These are phyloP conservation scores for Platycnemis pennipes DNA, from an alignment of 2,888 invertebrate genomes.

Conservation along the genomic window DNA sequence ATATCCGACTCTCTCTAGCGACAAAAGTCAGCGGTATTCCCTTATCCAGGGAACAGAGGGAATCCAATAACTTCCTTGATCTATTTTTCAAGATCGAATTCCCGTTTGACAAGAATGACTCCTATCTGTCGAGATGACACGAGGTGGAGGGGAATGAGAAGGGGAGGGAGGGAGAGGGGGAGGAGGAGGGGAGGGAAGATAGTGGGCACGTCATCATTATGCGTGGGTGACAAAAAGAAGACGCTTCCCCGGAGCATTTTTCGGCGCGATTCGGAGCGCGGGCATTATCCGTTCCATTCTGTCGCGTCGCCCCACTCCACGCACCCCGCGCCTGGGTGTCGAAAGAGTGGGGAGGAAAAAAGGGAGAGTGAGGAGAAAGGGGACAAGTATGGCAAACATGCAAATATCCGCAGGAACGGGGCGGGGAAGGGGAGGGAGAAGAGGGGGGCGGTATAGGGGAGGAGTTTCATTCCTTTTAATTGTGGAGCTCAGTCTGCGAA, in stretches of 20 bases:
- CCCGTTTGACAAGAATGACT: slow-evolving; percentile 3
- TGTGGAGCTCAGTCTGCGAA: slow-evolving; percentile 32
- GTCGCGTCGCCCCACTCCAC: not conserved
- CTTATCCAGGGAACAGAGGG: no score
- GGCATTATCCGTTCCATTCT: not conserved
- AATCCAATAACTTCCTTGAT: no score
- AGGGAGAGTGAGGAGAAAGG: not conserved
- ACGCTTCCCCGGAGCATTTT: not conserved
- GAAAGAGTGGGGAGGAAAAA: not conserved
- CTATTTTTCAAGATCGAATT: not conserved
- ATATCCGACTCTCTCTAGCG: no score
- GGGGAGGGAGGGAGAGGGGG: not conserved
- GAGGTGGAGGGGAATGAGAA: not conserved
- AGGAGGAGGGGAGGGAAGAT: not conserved
- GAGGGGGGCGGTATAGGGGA: not conserved
- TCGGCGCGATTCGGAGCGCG: not conserved
- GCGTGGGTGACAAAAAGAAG: not conserved
- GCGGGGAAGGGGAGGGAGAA: no score
- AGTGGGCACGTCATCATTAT: not conserved
- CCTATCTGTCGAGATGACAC: not conserved
- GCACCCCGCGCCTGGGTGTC: not conserved
- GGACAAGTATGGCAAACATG: not conserved
- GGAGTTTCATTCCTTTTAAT: slow-evolving; percentile 43
- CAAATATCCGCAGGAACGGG: not conserved
- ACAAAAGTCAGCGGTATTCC: no score